These are phyloP conservation scores for Montifringilla adamsi DNA, from an alignment of 2,113 vertebrate genomes.

Conservation along the genomic window DNA sequence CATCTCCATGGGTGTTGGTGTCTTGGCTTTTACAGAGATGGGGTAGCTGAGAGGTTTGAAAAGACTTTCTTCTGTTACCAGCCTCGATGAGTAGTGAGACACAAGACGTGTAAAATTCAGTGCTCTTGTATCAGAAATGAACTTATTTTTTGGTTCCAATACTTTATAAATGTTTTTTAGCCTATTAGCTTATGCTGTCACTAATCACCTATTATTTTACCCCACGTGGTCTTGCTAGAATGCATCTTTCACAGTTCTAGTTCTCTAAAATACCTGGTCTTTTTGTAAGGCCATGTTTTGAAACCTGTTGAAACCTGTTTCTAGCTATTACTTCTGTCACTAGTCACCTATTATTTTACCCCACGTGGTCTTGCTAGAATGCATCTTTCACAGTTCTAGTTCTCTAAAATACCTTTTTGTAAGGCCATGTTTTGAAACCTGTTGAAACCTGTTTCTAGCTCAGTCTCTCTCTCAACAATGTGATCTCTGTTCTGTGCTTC, in stretches of 20 bases:
- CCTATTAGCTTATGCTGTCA: neutral
- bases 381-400: neutral
- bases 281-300: neutral
- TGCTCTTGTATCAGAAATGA: neutral
- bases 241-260: neutral
- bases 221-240: neutral
- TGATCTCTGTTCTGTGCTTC: too few species aligned
- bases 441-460: neutral
- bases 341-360: neutral
- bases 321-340: too few species aligned
- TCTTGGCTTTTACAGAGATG: neutral
- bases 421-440: neutral
- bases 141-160: neutral
- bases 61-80: neutral
- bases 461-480: neutral
- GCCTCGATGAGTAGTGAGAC: neutral
- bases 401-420: neutral
- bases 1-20: neutral
- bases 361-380: neutral
- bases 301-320: neutral
- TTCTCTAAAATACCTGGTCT: neutral
- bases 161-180: neutral
- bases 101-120: neutral
- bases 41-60: neutral
- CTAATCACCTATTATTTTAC: neutral